Base-by-base conservation (phyloP, 92 coral and sea anemone species). In the Umimayanthus chanpuru region DNA sequence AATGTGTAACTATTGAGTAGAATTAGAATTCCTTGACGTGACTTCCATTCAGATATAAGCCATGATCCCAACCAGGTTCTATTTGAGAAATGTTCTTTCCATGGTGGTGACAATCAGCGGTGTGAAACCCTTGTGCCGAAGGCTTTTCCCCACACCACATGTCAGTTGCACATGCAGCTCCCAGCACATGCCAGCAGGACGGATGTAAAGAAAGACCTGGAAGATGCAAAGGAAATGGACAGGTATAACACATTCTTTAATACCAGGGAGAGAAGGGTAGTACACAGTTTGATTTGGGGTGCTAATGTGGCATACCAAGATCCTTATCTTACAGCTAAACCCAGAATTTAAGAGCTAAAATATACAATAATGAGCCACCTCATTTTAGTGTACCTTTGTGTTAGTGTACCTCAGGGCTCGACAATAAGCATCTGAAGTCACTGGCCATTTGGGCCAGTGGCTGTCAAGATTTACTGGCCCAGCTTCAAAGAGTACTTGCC, bases 1-100 rank as follows among this genome's bases (percentile, higher is more conserved):
- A 2, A 2, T 53, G 58, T 61, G 7, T 18, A 61, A 25, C 5
- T 4, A 3, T 36, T 36, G 26, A 76, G 8, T 77, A 77, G 5
- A 43, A 0, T 28, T 77, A 6, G 6, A 53, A 58, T 67, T 43
- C 80, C n/a, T 64, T 68, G 41, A 86, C 90, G 88, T 81, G 67
- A 88, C 56, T 6, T 39, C 21, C 23, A 15, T 16, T 18, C 84
- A 97, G 99, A 97, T 86, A 94, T 97, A 70, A 91, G 91, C 61
- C 96, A 97, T 67, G 99, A 97, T 75, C 96, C 98, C 2, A 93
- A 95, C 76, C 99, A 97, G 78, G 91, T 91, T 77, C 91, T 97
- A 49, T 97, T 94, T 82, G 95, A 94, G 78, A 81, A 89, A 70
- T 97, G 99, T 68, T 86, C 99, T 73, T 96, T 95, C 64, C 85